Evolutionary conservation across 2,888 invertebrate genomes (phyloP), one percentile per base, ranked within the genome.

Genomic region (Piscicola geometra): DNA sequence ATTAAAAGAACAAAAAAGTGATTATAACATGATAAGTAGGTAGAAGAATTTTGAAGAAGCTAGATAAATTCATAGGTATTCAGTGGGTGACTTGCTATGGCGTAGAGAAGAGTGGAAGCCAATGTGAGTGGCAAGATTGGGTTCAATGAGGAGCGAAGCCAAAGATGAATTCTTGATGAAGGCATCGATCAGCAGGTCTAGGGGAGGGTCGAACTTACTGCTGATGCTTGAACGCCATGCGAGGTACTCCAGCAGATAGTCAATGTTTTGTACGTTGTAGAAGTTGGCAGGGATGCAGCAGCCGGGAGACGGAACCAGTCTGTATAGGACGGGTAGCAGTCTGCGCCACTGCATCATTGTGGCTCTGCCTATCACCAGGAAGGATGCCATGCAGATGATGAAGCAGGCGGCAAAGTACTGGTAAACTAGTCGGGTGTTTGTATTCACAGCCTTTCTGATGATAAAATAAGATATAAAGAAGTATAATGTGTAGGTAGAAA

Each of bases 41-140:
- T 9, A 41, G 41, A 41, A 41, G 15, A 41, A 9, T 9, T 41
- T 25, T 21, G 60, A 56, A 56, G 25, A 56, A 25, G 25, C 60
- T 25, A 25, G 3, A 56, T 3, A 56, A 5, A 56, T 25, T 56
- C 25, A 56, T 3, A 25, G 3, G n/a, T 18, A 56, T 21, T 56
- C 60, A 25, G n/a, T n/a, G 5, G 60, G 15, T 18, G 5, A 3
- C 25, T 56, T 56, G 21, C 15, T 56, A n/a, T 56, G 60, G 5
- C n/a, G n/a, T 5, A 56, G 60, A n/a, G 60, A 56, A 21, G 60
- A 56, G n/a, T 56, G 60, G n/a, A 15, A 56, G n/a, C 60, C 60
- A 25, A 56, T 56, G 60, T 56, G 60, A 21, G 60, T 56, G n/a
- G 25, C 60, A 5, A n/a, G 3, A 25, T 56, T 56, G 9, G 60